A percentile compares a stretch with the other conserved stretches of the same genome.
Evolutionary conservation across 2,797 vertebrate species (phyloP).

Genomic region (Anisognathus igniventris): DNA sequence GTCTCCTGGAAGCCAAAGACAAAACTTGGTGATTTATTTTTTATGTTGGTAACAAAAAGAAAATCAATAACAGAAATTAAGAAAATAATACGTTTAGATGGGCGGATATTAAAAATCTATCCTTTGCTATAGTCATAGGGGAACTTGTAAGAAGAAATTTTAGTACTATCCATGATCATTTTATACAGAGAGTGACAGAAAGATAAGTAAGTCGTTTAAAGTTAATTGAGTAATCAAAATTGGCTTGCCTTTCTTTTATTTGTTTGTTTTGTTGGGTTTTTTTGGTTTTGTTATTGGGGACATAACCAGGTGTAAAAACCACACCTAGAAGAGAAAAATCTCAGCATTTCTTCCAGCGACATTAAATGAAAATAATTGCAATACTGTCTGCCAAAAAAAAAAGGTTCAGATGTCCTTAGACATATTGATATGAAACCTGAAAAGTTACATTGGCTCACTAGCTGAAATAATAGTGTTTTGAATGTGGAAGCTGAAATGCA

Average conservation of each 20-base stretch:
- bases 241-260: background rate
- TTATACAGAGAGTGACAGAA: background rate
- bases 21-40: background rate
- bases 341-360: background rate
- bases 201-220: fast-evolving
- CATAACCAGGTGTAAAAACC: background rate
- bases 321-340: background rate
- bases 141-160: background rate
- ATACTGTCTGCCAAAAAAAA: background rate
- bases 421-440: background rate
- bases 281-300: background rate
- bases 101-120: background rate
- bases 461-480: background rate
- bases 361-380: background rate
- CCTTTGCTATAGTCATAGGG: background rate
- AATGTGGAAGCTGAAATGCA: background rate
- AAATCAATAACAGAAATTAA: background rate
- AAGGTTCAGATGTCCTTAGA: background rate
- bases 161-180: fast-evolving
- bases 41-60: background rate
- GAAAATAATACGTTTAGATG: background rate
- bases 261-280: fast-evolving
- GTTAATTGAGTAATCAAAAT: background rate
- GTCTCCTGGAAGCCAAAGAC: background rate
- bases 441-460: background rate